phyloP scores from a whole-genome alignment of 1,140 invertebrate species.

The Physella acuta region DNA sequence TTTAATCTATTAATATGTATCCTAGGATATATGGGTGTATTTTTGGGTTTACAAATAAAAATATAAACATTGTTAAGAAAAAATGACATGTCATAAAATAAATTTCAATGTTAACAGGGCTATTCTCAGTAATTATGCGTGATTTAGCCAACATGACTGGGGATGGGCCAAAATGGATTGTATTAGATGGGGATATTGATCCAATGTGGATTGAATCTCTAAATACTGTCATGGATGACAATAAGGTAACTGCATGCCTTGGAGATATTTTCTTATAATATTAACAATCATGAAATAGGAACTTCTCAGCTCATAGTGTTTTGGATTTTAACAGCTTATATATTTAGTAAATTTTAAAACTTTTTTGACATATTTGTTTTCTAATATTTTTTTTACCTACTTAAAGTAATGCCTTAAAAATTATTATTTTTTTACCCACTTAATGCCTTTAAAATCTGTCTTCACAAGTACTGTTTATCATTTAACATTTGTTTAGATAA shows the following conservation, averaged over 20 bases:
- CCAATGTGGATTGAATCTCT: conserved; percentile 98
- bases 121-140: conserved; percentile 93
- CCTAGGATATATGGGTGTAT: too few relatives aligned
- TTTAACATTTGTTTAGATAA: too few relatives aligned
- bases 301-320: not conserved
- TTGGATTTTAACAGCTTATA: not conserved
- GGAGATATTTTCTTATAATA: not conserved
- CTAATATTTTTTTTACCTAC: too few relatives aligned
- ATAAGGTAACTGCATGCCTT: conserved; percentile 55
- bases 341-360: not conserved
- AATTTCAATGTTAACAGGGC: too few relatives aligned
- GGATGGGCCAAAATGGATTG: conserved; percentile 93
- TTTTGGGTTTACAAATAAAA: too few relatives aligned
- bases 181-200: conserved; percentile 95
- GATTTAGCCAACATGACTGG: conserved; percentile 83
- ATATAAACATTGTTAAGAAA: too few relatives aligned
- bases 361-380: too few relatives aligned
- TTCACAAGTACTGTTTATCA: too few relatives aligned
- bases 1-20: too few relatives aligned
- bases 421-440: not conserved
- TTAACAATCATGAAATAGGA: not conserved
- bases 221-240: conserved; percentile 73
- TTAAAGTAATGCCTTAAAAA: too few relatives aligned
- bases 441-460: not conserved
- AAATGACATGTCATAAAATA: too few relatives aligned